Conservation (phyloP, 2,113 vertebrate species). For the Dipodomys ordii region DNA sequence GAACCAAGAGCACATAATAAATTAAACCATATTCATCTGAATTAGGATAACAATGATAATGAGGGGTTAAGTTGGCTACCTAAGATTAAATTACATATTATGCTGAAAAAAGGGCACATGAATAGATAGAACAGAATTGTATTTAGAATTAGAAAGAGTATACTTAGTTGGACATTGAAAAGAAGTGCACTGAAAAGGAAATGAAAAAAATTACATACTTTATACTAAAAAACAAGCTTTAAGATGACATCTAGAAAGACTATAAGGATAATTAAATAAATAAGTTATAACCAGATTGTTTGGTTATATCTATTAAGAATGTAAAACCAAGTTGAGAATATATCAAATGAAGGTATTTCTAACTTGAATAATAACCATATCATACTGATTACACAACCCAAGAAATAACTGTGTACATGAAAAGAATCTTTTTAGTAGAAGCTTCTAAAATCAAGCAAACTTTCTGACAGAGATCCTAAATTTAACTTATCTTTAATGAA, state of each 20-base stretch:
- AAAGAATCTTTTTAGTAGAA: slow-evolving; percentile 2
- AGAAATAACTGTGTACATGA: background rate
- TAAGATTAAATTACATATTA: slow-evolving; percentile 17
- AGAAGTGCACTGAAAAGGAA: slow-evolving; percentile 40
- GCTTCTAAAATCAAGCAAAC: slow-evolving; percentile 22
- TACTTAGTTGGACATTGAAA: background rate
- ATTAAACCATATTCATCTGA: slow-evolving; percentile 46
- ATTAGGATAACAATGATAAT: slow-evolving; percentile 23
- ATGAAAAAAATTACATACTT: background rate
- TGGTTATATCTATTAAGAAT: background rate
- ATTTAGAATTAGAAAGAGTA: slow-evolving; percentile 1
- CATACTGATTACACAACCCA: background rate
- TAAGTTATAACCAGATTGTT: background rate
- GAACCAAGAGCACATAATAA: background rate
- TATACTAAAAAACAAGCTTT: background rate
- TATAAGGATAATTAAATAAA: background rate
- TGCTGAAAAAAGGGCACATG: background rate
- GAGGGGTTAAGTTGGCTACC: background rate
- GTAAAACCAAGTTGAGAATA: background rate
- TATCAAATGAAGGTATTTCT: background rate
- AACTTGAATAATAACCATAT: background rate
- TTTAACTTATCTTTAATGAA: slow-evolving; percentile 16
- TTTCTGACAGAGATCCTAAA: background rate
- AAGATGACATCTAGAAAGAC: slow-evolving; percentile 14
- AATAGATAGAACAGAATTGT: background rate